Evolutionary conservation across 2,888 invertebrate genomes (phyloP).

Genomic region (Boloria selene): DNA sequence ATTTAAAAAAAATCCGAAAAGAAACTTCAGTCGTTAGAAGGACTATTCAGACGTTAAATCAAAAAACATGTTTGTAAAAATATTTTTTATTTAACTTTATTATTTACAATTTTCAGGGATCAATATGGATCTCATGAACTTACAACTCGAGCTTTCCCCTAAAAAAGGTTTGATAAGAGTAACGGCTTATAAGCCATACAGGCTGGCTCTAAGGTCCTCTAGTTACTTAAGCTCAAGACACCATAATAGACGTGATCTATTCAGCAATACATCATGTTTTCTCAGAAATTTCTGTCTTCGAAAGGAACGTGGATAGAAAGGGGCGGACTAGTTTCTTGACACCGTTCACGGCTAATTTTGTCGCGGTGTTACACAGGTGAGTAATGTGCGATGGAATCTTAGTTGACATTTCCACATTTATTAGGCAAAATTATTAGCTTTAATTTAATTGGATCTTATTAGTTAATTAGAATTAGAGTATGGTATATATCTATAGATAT

Average conservation of each 20-base stretch:
- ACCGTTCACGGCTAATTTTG: slow-evolving; percentile 45
- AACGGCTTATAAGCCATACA: no score
- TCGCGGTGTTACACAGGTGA: slow-evolving; percentile 22
- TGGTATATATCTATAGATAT: no score
- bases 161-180: slow-evolving; percentile 64
- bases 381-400: slow-evolving; percentile 13
- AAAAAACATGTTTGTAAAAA: no score
- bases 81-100: no score
- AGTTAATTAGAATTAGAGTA: no score
- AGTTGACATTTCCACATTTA: slow-evolving; percentile 10
- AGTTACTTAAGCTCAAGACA: slow-evolving; percentile 84
- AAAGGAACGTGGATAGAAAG: slow-evolving; percentile 74
- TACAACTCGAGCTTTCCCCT: slow-evolving; percentile 84
- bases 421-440: no score
- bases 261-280: slow-evolving; percentile 80
- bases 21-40: no score
- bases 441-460: no score
- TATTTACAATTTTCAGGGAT: slow-evolving; percentile 44
- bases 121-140: slow-evolving; percentile 40
- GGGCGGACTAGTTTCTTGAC: slow-evolving; percentile 80
- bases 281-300: slow-evolving; percentile 74
- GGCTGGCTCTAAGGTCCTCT: slow-evolving; percentile 34
- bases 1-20: no score
- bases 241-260: slow-evolving; percentile 81
- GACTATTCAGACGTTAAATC: no score